These are phyloP conservation scores for Craseonycteris thonglongyai DNA, from an alignment of 2,113 vertebrate genomes.

Conservation along the genomic window DNA sequence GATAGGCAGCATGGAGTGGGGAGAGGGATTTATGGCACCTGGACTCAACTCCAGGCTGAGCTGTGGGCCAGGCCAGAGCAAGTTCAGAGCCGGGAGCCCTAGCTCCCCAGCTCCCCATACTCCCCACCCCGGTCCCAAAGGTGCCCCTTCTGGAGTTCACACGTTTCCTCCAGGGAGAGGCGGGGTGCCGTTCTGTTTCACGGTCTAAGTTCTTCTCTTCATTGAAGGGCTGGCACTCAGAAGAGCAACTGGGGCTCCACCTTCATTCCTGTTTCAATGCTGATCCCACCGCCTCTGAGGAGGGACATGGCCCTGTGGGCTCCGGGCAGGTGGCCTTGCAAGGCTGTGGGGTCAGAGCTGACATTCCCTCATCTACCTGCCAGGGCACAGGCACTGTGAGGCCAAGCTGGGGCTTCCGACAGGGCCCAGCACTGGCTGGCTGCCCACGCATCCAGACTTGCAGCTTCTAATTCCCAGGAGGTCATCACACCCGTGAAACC, in stretches of 20 bases:
- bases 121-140: not conserved
- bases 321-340: too few species aligned
- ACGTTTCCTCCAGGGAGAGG: constrained; percentile 4
- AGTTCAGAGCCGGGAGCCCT: not conserved
- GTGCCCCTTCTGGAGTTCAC: not conserved
- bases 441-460: not conserved
- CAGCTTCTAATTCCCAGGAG: not conserved
- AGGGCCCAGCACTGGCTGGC: not conserved
- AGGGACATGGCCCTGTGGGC: too few species aligned
- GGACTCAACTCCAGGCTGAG: not conserved
- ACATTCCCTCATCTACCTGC: not conserved
- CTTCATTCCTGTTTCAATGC: not conserved
- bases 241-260: not conserved
- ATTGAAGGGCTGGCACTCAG: not conserved
- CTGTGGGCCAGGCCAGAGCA: not conserved
- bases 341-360: not conserved
- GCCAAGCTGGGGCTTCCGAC: not conserved
- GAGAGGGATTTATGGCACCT: not conserved
- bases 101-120: not conserved
- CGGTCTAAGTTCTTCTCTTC: not conserved
- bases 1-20: not conserved
- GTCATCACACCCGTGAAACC: not conserved
- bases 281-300: not conserved
- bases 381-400: not conserved
- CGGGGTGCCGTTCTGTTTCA: not conserved